These are phyloP conservation scores for Ptyas mucosa DNA, from an alignment of 2,113 vertebrate genomes.

Conservation along the genomic window DNA sequence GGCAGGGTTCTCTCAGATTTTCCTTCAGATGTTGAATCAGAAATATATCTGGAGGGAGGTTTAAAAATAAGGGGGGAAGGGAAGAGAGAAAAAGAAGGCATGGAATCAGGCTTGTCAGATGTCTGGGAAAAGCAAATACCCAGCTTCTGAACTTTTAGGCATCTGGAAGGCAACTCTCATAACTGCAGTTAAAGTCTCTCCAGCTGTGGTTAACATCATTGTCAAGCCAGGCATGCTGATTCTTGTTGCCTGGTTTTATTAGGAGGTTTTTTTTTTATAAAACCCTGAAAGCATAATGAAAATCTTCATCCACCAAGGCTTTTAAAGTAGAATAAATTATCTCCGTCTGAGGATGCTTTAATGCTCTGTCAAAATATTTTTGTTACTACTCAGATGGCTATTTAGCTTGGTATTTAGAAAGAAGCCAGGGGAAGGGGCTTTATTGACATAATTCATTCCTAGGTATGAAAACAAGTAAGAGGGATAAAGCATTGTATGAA, in stretches of 20 bases:
- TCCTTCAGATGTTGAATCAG: slow-evolving; percentile 67
- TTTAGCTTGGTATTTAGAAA: fast-evolving
- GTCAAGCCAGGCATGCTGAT: slow-evolving; percentile 46
- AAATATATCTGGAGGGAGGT: slow-evolving; percentile 61
- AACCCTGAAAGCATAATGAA: slow-evolving; percentile 47
- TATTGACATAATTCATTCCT: not conserved
- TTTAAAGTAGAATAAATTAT: slow-evolving; percentile 23
- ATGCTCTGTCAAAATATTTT: slow-evolving; percentile 15
- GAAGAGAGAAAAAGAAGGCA: not conserved
- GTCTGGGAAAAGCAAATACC: slow-evolving; percentile 35
- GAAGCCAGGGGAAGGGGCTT: not conserved
- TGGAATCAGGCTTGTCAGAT: slow-evolving; percentile 56
- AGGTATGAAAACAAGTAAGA: not conserved
- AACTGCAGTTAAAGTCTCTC: slow-evolving; percentile 44
- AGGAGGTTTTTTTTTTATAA: slow-evolving; percentile 43
- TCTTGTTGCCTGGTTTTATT: slow-evolving; percentile 50
- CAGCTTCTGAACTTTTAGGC: slow-evolving; percentile 12
- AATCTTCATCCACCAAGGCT: slow-evolving; percentile 49
- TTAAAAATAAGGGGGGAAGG: not conserved
- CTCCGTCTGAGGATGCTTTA: slow-evolving; percentile 12
- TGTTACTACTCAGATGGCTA: not conserved
- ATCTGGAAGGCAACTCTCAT: slow-evolving; percentile 35
- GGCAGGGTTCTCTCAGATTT: slow-evolving; percentile 55
- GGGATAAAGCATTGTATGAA: not conserved
- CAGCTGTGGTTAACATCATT: slow-evolving; percentile 35